Conservation (phyloP, 2,888 invertebrate species). For the Nymphalis c-album region DNA sequence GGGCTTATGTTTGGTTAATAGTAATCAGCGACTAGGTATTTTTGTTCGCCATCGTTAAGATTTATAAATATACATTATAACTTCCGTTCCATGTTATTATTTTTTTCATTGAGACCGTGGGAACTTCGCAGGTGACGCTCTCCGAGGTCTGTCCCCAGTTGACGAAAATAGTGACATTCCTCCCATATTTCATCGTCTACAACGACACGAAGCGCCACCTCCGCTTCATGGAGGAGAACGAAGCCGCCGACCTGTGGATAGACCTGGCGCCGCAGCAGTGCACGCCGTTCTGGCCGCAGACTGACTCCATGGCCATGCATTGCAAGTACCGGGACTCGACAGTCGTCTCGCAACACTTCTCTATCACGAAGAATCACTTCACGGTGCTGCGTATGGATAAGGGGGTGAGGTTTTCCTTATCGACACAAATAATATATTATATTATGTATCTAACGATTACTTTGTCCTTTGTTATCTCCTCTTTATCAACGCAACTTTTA, state of each 20-base stretch:
- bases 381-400: constrained; percentile 91
- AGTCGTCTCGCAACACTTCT: constrained; percentile 88
- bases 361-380: constrained; percentile 84
- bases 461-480: no score
- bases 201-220: constrained; percentile 84
- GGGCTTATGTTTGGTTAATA: constrained; percentile 44
- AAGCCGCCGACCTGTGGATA: constrained; percentile 91
- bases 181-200: constrained; percentile 89
- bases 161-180: constrained; percentile 89
- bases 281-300: constrained; percentile 90
- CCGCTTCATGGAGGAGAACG: constrained; percentile 92
- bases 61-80: no score
- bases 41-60: no score
- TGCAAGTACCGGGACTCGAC: constrained; percentile 89
- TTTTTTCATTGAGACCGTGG: constrained; percentile 55
- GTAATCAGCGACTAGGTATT: constrained; percentile 58
- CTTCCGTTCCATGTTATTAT: no score
- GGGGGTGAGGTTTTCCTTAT: constrained; percentile 82
- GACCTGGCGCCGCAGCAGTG: constrained; percentile 87
- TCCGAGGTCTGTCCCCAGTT: constrained; percentile 87
- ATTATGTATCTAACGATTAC: not conserved
- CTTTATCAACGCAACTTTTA: no score
- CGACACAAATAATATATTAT: not conserved
- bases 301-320: constrained; percentile 89
- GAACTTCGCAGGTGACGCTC: constrained; percentile 81